These are phyloP conservation scores for Oxyruncus cristatus DNA, from an alignment of 2,113 vertebrate genomes.

Conservation along the genomic window DNA sequence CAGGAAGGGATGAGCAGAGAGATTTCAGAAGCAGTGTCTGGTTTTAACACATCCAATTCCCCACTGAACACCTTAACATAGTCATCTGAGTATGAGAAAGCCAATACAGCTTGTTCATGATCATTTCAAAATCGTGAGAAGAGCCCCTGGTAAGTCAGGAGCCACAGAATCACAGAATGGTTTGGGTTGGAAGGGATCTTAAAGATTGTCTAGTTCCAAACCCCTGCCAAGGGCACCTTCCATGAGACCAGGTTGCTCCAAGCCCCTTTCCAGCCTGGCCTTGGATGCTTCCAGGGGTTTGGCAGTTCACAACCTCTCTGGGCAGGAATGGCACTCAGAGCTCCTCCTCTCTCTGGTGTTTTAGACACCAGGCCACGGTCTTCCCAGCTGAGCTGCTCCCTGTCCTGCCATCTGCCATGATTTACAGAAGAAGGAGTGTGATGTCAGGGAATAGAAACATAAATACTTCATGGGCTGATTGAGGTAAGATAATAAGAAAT, in stretches of 20 bases:
- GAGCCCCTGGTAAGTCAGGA: neutral
- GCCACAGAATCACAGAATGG: neutral
- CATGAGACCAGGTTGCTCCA: neutral
- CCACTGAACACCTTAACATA: neutral
- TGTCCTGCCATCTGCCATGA: neutral
- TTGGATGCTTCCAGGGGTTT: neutral
- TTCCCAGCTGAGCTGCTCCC: neutral
- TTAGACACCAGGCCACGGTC: neutral
- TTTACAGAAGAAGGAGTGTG: neutral
- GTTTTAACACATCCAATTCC: neutral
- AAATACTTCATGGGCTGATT: neutral
- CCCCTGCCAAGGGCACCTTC: neutral
- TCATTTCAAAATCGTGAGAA: neutral
- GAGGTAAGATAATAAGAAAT: neutral
- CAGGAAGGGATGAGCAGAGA: neutral
- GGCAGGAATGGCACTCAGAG: neutral
- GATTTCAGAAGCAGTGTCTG: neutral
- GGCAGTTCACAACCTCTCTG: neutral
- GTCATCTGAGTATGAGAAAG: neutral
- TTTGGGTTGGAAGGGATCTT: neutral
- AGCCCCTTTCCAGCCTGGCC: fast-evolving
- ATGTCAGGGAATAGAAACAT: neutral
- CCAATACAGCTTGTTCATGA: fast-evolving
- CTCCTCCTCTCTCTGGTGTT: neutral
- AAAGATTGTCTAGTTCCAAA: neutral